Evolutionary conservation across 1,140 invertebrate genomes (phyloP).

Genomic region (Pogonomyrmex barbatus): DNA sequence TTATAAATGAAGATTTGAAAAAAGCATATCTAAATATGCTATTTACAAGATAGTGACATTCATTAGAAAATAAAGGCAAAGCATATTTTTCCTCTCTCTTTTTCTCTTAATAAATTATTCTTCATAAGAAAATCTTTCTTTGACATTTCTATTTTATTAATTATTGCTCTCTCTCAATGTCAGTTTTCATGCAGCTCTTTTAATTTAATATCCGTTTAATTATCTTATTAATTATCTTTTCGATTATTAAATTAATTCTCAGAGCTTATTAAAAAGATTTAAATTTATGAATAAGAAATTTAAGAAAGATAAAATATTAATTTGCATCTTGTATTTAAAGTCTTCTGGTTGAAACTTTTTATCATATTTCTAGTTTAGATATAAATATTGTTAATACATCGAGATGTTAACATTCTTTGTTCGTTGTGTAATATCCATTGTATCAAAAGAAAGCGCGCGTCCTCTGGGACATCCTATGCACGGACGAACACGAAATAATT

Average conservation of each 20-base stretch:
- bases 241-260: background rate
- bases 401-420: slow-evolving; percentile 11
- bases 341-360: background rate
- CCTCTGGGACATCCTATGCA: background rate
- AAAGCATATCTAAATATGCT: background rate
- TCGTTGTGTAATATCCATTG: slow-evolving; percentile 21
- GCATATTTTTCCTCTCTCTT: background rate
- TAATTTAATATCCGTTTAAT: background rate
- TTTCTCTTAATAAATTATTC: background rate
- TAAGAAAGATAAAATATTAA: background rate
- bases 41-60: background rate
- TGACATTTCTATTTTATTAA: background rate
- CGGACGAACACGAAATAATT: slow-evolving; percentile 35
- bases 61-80: background rate
- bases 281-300: background rate
- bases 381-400: background rate
- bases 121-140: background rate
- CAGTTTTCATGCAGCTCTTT: background rate
- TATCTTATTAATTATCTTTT: background rate
- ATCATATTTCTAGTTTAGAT: background rate
- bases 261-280: background rate
- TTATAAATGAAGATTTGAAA: slow-evolving; percentile 8
- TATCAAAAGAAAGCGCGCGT: background rate
- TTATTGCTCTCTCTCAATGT: background rate
- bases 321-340: background rate